Evolutionary conservation across 1,140 invertebrate species (phyloP).

Genomic region (Paramacrobiotus metropolitanus): DNA sequence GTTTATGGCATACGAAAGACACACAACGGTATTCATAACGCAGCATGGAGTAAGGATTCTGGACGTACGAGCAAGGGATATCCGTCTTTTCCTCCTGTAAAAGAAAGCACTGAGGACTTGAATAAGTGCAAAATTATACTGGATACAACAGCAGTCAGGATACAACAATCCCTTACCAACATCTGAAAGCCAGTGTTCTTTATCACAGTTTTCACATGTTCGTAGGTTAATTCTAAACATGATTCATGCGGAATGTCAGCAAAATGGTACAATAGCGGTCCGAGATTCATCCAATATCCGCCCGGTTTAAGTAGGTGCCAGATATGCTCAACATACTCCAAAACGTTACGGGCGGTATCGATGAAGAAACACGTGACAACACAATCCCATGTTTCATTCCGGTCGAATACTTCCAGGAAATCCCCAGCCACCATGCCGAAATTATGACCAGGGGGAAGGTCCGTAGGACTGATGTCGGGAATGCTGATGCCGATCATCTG

Average conservation of each 20-base stretch:
- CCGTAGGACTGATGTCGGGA: slow-evolving; percentile 63
- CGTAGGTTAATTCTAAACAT: slow-evolving; percentile 81
- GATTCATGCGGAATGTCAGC: slow-evolving; percentile 63
- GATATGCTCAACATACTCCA: slow-evolving; percentile 81
- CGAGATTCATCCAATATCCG: slow-evolving; percentile 34
- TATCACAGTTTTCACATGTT: slow-evolving; percentile 56
- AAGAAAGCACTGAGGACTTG: too few relatives aligned
- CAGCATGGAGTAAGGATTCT: slow-evolving; percentile 79
- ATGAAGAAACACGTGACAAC: slow-evolving; percentile 93
- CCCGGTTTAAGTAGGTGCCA: slow-evolving; percentile 65
- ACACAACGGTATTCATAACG: slow-evolving; percentile 66
- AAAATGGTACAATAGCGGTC: slow-evolving; percentile 81
- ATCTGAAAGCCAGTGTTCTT: slow-evolving; percentile 60
- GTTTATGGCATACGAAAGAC: slow-evolving; percentile 63
- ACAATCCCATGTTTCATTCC: slow-evolving; percentile 53
- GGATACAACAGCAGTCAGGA: neutral
- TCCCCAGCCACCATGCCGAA: slow-evolving; percentile 93
- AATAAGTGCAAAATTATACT: slow-evolving; percentile 3
- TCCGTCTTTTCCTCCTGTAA: slow-evolving; percentile 47
- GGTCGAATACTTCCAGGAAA: slow-evolving; percentile 46
- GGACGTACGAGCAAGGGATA: slow-evolving; percentile 61
- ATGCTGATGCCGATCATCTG: slow-evolving; percentile 52
- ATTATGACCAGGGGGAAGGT: slow-evolving; percentile 35
- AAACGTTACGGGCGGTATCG: slow-evolving; percentile 86
- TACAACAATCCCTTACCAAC: slow-evolving; percentile 36